A percentile compares a stretch with the other conserved stretches of the same genome.
These are phyloP conservation scores for Deilephila elpenor DNA, from an alignment of 2,888 invertebrate species.

Conservation along the genomic window DNA sequence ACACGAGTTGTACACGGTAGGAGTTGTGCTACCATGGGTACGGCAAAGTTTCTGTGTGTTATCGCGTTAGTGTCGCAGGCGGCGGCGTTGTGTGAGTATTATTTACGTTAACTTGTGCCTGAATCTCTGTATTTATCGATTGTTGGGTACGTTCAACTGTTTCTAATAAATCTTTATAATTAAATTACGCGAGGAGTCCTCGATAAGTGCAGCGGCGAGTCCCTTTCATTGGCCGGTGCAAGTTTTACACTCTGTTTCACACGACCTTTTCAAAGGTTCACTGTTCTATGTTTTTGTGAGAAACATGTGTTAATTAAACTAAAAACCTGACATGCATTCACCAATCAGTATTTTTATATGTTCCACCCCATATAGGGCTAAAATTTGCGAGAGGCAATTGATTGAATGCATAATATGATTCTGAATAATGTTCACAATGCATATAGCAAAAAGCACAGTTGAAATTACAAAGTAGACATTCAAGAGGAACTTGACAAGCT, in stretches of 20 bases:
- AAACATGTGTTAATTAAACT: not conserved
- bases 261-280: slow-evolving; percentile 22
- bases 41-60: slow-evolving; percentile 69
- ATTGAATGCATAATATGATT: not conserved
- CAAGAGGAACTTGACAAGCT: not conserved
- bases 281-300: not conserved
- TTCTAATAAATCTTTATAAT: slow-evolving; percentile 28
- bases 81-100: slow-evolving; percentile 75
- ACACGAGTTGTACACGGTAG: slow-evolving; percentile 69
- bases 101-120: slow-evolving; percentile 10
- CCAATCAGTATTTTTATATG: not conserved
- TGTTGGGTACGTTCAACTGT: slow-evolving; percentile 28
- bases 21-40: slow-evolving; percentile 72
- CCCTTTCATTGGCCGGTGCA: slow-evolving; percentile 27
- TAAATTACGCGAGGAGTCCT: slow-evolving; percentile 14
- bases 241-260: slow-evolving; percentile 30
- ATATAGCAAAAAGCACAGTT: not conserved
- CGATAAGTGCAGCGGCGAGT: not conserved
- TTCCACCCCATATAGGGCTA: not conserved
- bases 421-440: too few relatives aligned
- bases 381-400: not conserved
- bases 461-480: not conserved
- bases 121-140: slow-evolving; percentile 14
- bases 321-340: not conserved
- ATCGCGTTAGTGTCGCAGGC: slow-evolving; percentile 70